Conservation (phyloP, 30 jellyfish, hydroid and myxozoan species). For the Morbakka virulenta region DNA sequence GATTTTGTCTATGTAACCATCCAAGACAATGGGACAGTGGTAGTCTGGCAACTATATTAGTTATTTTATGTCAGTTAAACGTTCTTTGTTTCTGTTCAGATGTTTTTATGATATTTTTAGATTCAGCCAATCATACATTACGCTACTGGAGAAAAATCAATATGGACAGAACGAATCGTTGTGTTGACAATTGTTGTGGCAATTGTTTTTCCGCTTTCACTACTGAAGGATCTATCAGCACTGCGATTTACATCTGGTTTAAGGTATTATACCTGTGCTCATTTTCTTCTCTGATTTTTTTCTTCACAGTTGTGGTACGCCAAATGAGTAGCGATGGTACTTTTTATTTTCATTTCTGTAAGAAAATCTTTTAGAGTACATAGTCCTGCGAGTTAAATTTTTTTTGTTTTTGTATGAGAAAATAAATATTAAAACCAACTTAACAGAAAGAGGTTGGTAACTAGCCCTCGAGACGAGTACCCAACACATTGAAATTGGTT, state of each 20-base stretch:
- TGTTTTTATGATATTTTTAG: conserved; percentile 19
- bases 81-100: background rate
- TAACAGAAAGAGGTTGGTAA: too few species aligned
- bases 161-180: conserved; percentile 68
- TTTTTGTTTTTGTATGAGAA: too few species aligned
- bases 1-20: too few species aligned
- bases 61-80: background rate
- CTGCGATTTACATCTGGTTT: conserved; percentile 63
- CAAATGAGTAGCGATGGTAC: too few species aligned
- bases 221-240: conserved; percentile 82
- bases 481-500: too few species aligned
- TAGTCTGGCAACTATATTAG: background rate
- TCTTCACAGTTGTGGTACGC: too few species aligned
- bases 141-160: conserved; percentile 53
- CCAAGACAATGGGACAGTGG: background rate
- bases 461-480: too few species aligned
- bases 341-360: too few species aligned
- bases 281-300: background rate
- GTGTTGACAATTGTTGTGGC: conserved; percentile 61
- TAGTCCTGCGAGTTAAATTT: too few species aligned
- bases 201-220: conserved; percentile 81
- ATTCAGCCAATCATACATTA: conserved; percentile 69
- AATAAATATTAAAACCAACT: too few species aligned
- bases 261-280: conserved; percentile 44
- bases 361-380: too few species aligned